Base-by-base conservation (phyloP, 2,888 invertebrate species). In the Acleris literana region DNA sequence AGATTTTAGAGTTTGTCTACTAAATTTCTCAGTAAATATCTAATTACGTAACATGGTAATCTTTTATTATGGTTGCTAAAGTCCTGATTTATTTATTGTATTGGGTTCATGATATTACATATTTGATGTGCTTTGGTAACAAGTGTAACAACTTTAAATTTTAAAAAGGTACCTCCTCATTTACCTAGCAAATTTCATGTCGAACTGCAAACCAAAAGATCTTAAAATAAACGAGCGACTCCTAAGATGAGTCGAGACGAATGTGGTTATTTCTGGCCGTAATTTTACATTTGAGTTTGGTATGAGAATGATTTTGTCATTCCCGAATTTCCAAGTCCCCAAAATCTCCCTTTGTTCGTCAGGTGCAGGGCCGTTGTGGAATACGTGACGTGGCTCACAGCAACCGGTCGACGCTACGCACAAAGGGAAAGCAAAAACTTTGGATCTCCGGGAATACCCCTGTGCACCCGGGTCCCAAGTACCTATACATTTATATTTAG, bases 401-500 rank as follows among this genome's bases (percentile, higher is more conserved):
- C 13, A 39, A 67, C 63, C 64, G 65, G 58, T 49, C 54, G 62
- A 64, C 69, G 70, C 63, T 69, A 72, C 69, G 79, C 71, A 84
- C 78, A 85, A 86, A 81, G 75, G 71, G 68, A 44, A 58, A 68
- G 68, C 72, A 81, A 82, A 82, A 83, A 84, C 79, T 59, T 67
- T 70, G 73, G 70, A 76, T 76, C 80, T 78, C 69, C 69, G 79
- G 84, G 81, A 83, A 82, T 83, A 77, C 82, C 84, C 80, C 69
- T 63, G 69, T 76, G 79, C 83, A 80, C 73, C 75, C 70, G 71
- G 62, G 22, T 20, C 49, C 43, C 39, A 46, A 44, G 17, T 11
- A 64, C 53, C 18, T 39, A 56, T 55, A 18, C 25, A 51, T 51
- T 46, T 60, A 49, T 65, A 39, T 33, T 18, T 51, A 49, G 17